A percentile compares a stretch with the other conserved stretches of the same genome.
Evolutionary conservation across 2,888 invertebrate genomes (phyloP).

Genomic region (Drosophila atripex): DNA sequence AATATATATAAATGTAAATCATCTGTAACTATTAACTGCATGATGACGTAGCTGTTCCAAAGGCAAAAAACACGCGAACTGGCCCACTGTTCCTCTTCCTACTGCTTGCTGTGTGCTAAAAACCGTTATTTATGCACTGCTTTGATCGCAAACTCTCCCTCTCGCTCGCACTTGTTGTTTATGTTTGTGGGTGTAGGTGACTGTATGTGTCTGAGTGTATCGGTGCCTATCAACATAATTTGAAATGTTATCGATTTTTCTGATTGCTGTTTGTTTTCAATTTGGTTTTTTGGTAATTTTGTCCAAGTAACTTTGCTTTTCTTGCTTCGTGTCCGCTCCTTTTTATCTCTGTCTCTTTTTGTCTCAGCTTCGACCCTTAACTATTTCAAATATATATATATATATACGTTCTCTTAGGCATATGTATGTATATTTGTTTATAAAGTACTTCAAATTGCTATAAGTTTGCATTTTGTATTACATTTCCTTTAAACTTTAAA

Average conservation of each 20-base stretch:
- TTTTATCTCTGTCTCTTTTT: conserved; percentile 23
- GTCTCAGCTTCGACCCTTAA: conserved; percentile 33
- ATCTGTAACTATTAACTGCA: conserved; percentile 43
- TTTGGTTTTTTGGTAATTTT: conserved; percentile 17
- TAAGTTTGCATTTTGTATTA: conserved; percentile 77
- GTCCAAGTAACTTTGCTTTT: conserved; percentile 16
- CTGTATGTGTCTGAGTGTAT: conserved; percentile 13
- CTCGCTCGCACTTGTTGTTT: conserved; percentile 13
- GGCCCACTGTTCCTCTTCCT: conserved; percentile 32
- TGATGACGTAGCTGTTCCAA: conserved; percentile 32
- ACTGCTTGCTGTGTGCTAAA: conserved; percentile 19
- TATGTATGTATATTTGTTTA: conserved; percentile 55
- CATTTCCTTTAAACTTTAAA: conserved; percentile 54
- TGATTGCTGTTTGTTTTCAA: conserved; percentile 20
- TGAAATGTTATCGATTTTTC: conserved; percentile 43
- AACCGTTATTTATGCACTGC: conserved; percentile 5
- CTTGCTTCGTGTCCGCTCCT: conserved; percentile 20
- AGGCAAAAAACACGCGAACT: conserved; percentile 34
- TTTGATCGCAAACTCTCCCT: conserved; percentile 16
- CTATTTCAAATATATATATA: conserved; percentile 53
- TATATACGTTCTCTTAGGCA: conserved; percentile 56
- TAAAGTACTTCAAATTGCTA: conserved; percentile 81
- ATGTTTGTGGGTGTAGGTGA: not conserved
- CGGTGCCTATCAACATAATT: conserved; percentile 47
- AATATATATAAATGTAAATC: conserved; percentile 45